A percentile compares a stretch with the other conserved stretches of the same genome.
These are phyloP conservation scores for Eueides isabella DNA, from an alignment of 1,140 invertebrate species.

Conservation along the genomic window DNA sequence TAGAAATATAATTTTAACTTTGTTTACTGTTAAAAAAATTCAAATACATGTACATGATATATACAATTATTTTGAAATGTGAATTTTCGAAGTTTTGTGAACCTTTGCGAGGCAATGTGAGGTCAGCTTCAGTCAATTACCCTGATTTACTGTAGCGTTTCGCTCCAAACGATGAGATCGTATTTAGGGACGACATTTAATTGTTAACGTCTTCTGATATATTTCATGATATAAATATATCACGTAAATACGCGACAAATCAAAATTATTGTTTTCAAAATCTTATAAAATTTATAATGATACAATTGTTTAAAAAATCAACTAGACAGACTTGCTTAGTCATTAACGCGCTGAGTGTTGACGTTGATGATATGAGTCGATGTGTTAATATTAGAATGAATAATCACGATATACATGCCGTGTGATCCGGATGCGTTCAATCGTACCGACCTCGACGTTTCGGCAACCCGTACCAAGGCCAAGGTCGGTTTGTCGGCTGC, in stretches of 20 bases:
- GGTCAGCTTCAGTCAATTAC: slow-evolving; percentile 78
- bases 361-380: slow-evolving; percentile 17
- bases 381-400: slow-evolving; percentile 39
- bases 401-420: slow-evolving; percentile 49
- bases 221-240: no score
- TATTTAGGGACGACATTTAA: slow-evolving; percentile 31
- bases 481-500: slow-evolving; percentile 67
- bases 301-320: not conserved
- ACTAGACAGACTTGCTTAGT: slow-evolving; percentile 27
- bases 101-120: slow-evolving; percentile 71
- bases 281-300: not conserved
- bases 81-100: slow-evolving; percentile 58
- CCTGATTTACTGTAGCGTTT: slow-evolving; percentile 51
- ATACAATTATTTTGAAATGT: slow-evolving; percentile 28
- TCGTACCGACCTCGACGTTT: slow-evolving; percentile 71
- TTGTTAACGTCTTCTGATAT: not conserved
- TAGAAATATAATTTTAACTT: not conserved
- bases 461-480: slow-evolving; percentile 77
- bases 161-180: slow-evolving; percentile 44
- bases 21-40: not conserved
- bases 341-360: slow-evolving; percentile 20
- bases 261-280: not conserved
- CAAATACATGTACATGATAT: not conserved
- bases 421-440: slow-evolving; percentile 77
- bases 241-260: no score